phyloP scores from a whole-genome alignment of 1,140 invertebrate genomes.

The Ceratoteleas bidentatus region DNA sequence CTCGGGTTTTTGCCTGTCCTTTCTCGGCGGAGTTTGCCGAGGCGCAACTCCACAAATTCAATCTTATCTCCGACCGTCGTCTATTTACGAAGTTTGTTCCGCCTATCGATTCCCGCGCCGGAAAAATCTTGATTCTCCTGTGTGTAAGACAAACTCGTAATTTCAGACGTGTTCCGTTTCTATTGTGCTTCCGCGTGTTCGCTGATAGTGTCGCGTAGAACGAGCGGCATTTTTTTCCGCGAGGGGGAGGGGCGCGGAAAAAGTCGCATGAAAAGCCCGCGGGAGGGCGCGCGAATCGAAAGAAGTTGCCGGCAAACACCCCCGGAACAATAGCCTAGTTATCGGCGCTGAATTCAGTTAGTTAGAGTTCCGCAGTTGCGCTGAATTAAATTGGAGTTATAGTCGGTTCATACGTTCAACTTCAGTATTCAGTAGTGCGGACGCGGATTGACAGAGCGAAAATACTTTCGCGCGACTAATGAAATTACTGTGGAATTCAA shows the following conservation, averaged over 20 bases:
- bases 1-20: conserved; percentile 37
- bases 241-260: too few species aligned
- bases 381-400: conserved; percentile 56
- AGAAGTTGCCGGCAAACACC: conserved; percentile 17
- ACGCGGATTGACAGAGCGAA: conserved; percentile 24
- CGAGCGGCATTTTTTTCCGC: conserved; percentile 27
- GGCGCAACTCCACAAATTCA: conserved; percentile 61
- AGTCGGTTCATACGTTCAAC: conserved; percentile 28
- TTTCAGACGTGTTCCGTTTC: conserved; percentile 51
- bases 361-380: conserved; percentile 25
- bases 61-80: conserved; percentile 64
- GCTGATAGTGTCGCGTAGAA: background rate
- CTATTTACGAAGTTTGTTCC: conserved; percentile 66
- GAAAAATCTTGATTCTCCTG: conserved; percentile 48
- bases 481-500: conserved; percentile 6
- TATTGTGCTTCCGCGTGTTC: conserved; percentile 28
- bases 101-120: conserved; percentile 63
- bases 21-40: conserved; percentile 52
- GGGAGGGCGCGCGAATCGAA: background rate
- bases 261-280: too few species aligned
- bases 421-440: conserved; percentile 43
- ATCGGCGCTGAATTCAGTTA: conserved; percentile 39
- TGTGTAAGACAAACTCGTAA: conserved; percentile 55
- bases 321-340: conserved; percentile 35
- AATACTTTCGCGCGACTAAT: conserved; percentile 31